Conservation (phyloP, 2,888 invertebrate species). For the Tetragnatha montana region DNA sequence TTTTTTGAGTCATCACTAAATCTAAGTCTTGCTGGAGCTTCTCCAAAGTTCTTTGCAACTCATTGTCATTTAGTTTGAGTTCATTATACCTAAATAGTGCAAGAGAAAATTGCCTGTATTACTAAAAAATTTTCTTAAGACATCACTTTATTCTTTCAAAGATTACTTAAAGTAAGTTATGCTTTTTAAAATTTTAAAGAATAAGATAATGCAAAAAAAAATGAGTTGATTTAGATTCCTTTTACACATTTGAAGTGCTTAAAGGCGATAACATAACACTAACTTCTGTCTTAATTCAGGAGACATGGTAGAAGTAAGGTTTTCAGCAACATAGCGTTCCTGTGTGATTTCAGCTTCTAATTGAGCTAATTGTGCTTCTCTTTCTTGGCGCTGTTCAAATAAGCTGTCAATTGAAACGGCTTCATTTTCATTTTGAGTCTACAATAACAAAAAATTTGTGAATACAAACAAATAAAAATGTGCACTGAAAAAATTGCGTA, state of each 20-base stretch:
- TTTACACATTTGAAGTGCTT: no score
- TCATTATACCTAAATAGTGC: constrained; percentile 58
- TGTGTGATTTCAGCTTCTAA: constrained; percentile 82
- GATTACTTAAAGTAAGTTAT: neutral
- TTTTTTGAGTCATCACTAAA: constrained; percentile 81
- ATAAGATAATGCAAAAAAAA: neutral
- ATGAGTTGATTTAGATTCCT: neutral
- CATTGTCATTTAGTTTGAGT: constrained; percentile 60
- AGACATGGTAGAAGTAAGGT: constrained; percentile 81
- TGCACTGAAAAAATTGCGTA: neutral
- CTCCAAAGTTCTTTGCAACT: constrained; percentile 73
- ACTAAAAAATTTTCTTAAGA: neutral
- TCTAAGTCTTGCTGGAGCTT: constrained; percentile 81
- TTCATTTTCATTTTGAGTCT: constrained; percentile 80
- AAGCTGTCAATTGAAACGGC: constrained; percentile 82
- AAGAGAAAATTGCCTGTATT: neutral
- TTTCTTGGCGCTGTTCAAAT: constrained; percentile 83
- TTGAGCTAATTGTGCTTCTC: constrained; percentile 81
- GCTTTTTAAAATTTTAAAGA: neutral
- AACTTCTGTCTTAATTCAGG: constrained; percentile 80
- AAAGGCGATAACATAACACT: neutral
- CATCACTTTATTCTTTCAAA: neutral
- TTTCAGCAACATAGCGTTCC: constrained; percentile 82
- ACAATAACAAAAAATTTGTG: constrained; percentile 24
- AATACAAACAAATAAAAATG: neutral